Evolutionary conservation across 2,113 vertebrate species (phyloP).

Genomic region (Thymallus thymallus): DNA sequence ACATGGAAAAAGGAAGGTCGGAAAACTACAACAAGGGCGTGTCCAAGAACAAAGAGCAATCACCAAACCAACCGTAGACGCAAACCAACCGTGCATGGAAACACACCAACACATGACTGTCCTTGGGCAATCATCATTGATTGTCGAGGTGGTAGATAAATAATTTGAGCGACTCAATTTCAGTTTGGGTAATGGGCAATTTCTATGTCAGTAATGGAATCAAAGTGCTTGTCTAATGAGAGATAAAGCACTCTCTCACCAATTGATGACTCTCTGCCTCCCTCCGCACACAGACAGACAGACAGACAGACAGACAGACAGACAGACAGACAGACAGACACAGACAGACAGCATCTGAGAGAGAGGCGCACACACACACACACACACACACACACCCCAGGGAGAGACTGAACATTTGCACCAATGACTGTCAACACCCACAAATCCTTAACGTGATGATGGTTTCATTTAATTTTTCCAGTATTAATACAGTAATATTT

Average conservation of each 20-base stretch:
- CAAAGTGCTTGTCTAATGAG: constrained; percentile 62
- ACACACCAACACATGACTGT: constrained; percentile 16
- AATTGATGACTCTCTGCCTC: constrained; percentile 37
- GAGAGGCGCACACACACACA: constrained; percentile 13
- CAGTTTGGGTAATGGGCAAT: constrained; percentile 1
- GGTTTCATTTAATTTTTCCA: constrained; percentile 10
- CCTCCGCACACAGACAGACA: no score
- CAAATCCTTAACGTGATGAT: not conserved
- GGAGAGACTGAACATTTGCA: constrained; percentile 9
- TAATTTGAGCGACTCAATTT: constrained; percentile 53
- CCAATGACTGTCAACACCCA: constrained; percentile 26
- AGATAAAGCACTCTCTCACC: constrained; percentile 51
- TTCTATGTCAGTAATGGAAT: constrained; percentile 61
- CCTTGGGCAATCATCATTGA: constrained; percentile 50
- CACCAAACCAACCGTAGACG: no score
- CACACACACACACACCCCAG: constrained; percentile 8
- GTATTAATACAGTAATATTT: constrained; percentile 64
- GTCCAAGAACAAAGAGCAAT: not conserved
- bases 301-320: no score
- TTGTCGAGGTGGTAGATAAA: constrained; percentile 55
- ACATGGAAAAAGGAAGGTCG: not conserved
- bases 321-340: constrained; percentile 8
- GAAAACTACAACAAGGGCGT: not conserved
- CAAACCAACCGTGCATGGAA: not conserved
- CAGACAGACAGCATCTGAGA: no score